Base-by-base conservation (phyloP, 2,113 vertebrate species). In the Anoplopoma fimbria region DNA sequence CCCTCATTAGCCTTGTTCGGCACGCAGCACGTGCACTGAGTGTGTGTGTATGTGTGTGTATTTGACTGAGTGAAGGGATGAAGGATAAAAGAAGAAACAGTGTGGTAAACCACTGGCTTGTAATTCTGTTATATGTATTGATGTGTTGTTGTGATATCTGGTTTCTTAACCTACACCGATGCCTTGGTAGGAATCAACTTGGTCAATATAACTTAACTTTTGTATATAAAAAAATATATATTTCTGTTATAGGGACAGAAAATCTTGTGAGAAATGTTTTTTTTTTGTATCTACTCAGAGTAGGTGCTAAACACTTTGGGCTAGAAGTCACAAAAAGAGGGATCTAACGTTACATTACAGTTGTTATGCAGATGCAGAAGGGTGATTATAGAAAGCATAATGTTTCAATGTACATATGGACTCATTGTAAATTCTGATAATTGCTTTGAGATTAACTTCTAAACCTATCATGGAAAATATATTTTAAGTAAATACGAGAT, bases 1-100 rank as follows among this genome's bases (percentile, higher is more conserved):
- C 97, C 96, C 97, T 98, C 97, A 97, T 97, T 98, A 97, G 96
- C 95, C 94, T 94, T 96, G 96, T 97, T 96, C 94, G 95, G 94
- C 96, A 97, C 95, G 74, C 77, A 42, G 86, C 85, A 78, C 84
- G 70, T 77, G 79, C 72, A 42, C 77, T 78, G 51, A 75, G 79
- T 40, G 78, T 72, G 64, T 34, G 90, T 65, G 13, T 49, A n/a
- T 71, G 71, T 61, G 49, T 72, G 65, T 55, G 13, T n/a, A 69
- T 75, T 60, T 79, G 83, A 81, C 42, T 45, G 77, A 72, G 55
- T 74, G 64, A 19, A 60, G 25, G 42, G 55, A 69, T 67, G 36
- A 77, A 27, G 40, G 4, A 79, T 40, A 47, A 60, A 60, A 1
- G 45, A 51, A 34, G 10, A 31, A 69, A 57, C 55, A 69, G 51